A percentile compares a stretch with the other conserved stretches of the same genome.
These are phyloP conservation scores for Hymenopus coronatus DNA, from an alignment of 2,888 invertebrate species.

Conservation along the genomic window DNA sequence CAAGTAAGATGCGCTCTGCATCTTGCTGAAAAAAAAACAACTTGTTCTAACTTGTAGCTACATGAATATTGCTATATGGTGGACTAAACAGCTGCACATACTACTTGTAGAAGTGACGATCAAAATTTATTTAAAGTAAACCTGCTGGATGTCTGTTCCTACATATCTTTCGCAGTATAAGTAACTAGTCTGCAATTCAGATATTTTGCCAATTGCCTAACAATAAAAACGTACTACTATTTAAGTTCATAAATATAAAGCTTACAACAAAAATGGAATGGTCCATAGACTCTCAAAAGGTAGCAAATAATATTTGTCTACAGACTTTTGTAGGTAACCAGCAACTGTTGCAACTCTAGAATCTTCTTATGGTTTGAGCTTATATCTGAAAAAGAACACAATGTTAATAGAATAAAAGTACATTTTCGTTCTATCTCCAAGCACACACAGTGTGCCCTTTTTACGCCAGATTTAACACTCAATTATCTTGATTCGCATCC, in stretches of 20 bases:
- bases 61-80: neutral
- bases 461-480: neutral
- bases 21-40: neutral
- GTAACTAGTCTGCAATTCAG: neutral
- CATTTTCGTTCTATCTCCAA: neutral
- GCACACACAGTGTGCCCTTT: neutral
- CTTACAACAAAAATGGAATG: too few species aligned
- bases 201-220: too few species aligned
- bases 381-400: neutral
- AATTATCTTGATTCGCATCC: neutral
- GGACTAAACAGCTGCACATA: neutral
- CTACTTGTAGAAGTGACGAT: neutral
- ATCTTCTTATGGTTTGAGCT: too few species aligned
- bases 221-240: too few species aligned
- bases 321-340: too few species aligned
- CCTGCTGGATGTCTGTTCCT: neutral
- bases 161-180: neutral
- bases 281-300: too few species aligned
- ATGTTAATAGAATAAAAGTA: neutral
- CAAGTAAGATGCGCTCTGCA: neutral
- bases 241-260: too few species aligned
- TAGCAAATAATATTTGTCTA: too few species aligned
- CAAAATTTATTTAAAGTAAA: neutral
- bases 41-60: neutral
- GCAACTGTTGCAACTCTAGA: too few species aligned